Evolutionary conservation across 2,888 invertebrate genomes (phyloP), one percentile per base, ranked within the genome.

Genomic region (Sialis fuliginosa): DNA sequence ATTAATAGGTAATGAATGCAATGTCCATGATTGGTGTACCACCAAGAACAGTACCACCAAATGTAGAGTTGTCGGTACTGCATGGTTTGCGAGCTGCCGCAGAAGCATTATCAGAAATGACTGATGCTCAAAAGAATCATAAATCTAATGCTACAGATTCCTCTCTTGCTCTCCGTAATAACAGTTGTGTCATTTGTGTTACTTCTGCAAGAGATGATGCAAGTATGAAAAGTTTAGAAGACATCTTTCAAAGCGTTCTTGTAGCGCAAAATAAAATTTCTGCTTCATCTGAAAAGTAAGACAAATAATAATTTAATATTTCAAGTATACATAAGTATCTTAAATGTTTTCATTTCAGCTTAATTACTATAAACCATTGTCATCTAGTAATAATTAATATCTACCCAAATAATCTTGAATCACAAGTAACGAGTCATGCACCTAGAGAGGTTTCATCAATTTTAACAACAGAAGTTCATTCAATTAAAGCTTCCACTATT

Each of bases 381-480:
- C 91, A 95, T 63, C 69, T 96, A 55, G 85, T 92, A 0, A 78
- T 95, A 48, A 75, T 96, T 35, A 92, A 93, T 64, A 79, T 91
- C 7, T 85, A 82, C 54, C 91, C 93, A 1, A 75, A 85, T 52
- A 85, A 81, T 54, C 77, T 81, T 33, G 84, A 85, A 45, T 79
- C 82, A 1, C 72, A 79, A 60, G 84, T 92, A 6, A 79, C 76
- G 33, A 81, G 79, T 60, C 81, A 84, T 57, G 69, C 73, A 12
- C 63, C 77, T 8, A 72, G 77, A 59, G 81, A 81, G 68, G 79
- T 85, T 57, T 84, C 85, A 1, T 71, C 79, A 5, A 71, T 81
- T 22, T 59, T 87, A 33, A 79, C 80, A 0, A 80, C 82, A 2
- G 89, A 89, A 67, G 84, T 88, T 1, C 83, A 87, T 60, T 84